phyloP scores from a whole-genome alignment of 2,888 invertebrate genomes.

The Caenorhabditis doughertyi region DNA sequence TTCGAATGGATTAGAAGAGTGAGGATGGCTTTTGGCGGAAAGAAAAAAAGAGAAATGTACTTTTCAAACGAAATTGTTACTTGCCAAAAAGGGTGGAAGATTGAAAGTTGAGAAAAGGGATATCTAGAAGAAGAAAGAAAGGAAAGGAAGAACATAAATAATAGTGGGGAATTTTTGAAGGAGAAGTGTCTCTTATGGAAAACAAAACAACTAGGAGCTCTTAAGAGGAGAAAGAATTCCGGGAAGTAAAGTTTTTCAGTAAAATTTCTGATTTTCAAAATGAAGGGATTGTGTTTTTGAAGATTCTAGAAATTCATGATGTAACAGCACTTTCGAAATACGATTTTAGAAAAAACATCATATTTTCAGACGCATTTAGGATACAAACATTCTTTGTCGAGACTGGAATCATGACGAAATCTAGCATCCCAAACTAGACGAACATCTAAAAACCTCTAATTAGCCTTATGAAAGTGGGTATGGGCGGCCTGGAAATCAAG shows the following conservation, averaged over 20 bases:
- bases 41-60: constrained; percentile 1
- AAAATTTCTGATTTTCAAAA: too few species aligned
- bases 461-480: constrained; percentile 11
- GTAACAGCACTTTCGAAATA: too few species aligned
- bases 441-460: constrained; percentile 13
- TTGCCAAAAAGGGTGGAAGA: neutral
- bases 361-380: too few species aligned
- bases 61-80: neutral
- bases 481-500: neutral
- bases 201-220: constrained; percentile 9
- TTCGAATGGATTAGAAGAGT: constrained; percentile 16
- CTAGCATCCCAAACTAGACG: neutral
- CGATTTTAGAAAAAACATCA: too few species aligned
- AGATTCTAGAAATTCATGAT: neutral
- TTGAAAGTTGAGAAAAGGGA: neutral
- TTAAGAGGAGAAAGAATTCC: neutral
- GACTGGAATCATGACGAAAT: too few species aligned
- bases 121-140: neutral
- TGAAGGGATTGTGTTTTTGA: too few species aligned
- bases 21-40: neutral
- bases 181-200: constrained; percentile 6
- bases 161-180: constrained; percentile 10
- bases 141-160: constrained; percentile 18
- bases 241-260: neutral
- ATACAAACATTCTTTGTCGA: too few species aligned